A percentile compares a stretch with the other conserved stretches of the same genome.
These are phyloP conservation scores for Octopus bimaculoides DNA, from an alignment of 1,140 invertebrate genomes.

Conservation along the genomic window DNA sequence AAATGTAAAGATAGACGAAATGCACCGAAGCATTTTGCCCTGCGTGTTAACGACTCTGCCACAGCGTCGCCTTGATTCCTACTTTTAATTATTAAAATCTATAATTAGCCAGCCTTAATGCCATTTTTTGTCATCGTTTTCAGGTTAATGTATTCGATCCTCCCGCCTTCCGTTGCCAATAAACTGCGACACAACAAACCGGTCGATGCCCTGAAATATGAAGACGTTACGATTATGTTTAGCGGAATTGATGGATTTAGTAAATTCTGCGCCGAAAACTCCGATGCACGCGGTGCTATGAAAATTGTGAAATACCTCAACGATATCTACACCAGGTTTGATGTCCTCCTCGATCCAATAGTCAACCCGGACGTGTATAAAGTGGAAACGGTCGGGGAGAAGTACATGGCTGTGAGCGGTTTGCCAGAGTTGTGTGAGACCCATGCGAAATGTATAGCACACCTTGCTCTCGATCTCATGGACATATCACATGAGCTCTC, in stretches of 20 bases:
- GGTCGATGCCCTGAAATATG: slow-evolving; percentile 48
- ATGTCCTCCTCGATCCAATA: slow-evolving; percentile 84
- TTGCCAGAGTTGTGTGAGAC: slow-evolving; percentile 86
- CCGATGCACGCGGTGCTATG: slow-evolving; percentile 47
- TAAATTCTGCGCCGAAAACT: slow-evolving; percentile 50
- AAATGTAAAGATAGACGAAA: too few species aligned
- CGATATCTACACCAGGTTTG: slow-evolving; percentile 53
- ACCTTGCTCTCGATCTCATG: slow-evolving; percentile 93
- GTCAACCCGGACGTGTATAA: slow-evolving; percentile 90
- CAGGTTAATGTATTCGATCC: slow-evolving; percentile 88
- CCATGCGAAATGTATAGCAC: slow-evolving; percentile 90
- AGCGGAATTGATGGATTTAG: slow-evolving; percentile 55
- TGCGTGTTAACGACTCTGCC: too few species aligned
- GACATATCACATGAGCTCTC: slow-evolving; percentile 83
- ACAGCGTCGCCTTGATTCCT: too few species aligned
- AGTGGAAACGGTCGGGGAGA: slow-evolving; percentile 99
- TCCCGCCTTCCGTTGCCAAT: slow-evolving; percentile 89
- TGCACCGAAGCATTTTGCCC: too few species aligned
- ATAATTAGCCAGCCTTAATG: too few species aligned
- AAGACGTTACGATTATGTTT: slow-evolving; percentile 54
- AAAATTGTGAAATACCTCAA: slow-evolving; percentile 55
- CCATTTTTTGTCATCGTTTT: slow-evolving; percentile 13
- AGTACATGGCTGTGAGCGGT: slow-evolving; percentile 98
- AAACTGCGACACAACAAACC: slow-evolving; percentile 87
- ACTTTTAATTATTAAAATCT: too few species aligned